Evolutionary conservation across 1,140 invertebrate genomes (phyloP).

Genomic region (Metaphire vulgaris): DNA sequence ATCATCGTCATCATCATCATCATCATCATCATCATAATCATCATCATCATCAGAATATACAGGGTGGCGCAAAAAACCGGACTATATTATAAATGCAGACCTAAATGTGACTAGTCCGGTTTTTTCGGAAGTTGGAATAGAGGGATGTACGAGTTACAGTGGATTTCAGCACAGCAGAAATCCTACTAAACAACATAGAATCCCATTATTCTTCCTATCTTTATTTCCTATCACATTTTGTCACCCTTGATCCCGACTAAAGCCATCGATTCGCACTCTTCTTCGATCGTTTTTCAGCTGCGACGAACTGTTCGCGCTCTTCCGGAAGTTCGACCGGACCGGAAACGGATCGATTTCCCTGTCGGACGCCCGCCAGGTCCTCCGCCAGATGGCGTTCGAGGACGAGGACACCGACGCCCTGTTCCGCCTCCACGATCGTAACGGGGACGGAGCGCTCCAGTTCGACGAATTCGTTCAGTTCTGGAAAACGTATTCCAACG

Average conservation of each 20-base stretch:
- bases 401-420: slow-evolving; percentile 15
- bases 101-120: no score
- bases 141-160: no score
- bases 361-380: slow-evolving; percentile 9
- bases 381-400: slow-evolving; percentile 15
- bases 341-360: slow-evolving; percentile 1
- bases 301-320: slow-evolving; percentile 1
- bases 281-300: slow-evolving; percentile 3
- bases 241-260: background rate
- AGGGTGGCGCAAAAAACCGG: no score
- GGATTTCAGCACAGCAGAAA: no score
- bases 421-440: slow-evolving; percentile 9
- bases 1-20: no score
- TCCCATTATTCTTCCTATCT: background rate
- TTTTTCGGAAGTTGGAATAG: no score
- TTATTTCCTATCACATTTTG: background rate
- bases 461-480: slow-evolving; percentile 25
- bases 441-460: slow-evolving; percentile 21
- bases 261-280: background rate
- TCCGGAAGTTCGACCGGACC: slow-evolving; percentile 14
- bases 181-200: no score
- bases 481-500: no score
- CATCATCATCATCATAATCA: no score
- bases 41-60: no score
- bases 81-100: no score